Base-by-base conservation (phyloP, 2,797 vertebrate species). In the Huso huso region DNA sequence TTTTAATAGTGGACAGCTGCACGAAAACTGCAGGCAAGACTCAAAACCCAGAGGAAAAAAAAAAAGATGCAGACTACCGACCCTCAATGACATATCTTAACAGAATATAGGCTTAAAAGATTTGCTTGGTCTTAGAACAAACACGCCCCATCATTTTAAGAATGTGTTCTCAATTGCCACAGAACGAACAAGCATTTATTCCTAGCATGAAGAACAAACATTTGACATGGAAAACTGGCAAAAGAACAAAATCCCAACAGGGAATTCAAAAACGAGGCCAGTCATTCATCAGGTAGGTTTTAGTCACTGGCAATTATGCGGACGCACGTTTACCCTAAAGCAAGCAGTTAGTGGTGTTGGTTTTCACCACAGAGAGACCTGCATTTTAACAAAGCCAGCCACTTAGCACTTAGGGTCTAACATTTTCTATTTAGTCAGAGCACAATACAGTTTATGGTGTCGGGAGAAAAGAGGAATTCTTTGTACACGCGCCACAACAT, bases 241-340 rank as follows among this genome's bases (percentile, higher is more conserved):
- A 10, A 48, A 64, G 60, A 52, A 37, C 48, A 51, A 53, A 55
- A 66, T 59, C 61, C 64, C 65, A 71, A 52, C 12, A 51, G 37
- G 70, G 72, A 71, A 69, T 68, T 68, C 65, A 68, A 75, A 81
- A 70, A 72, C 77, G 53, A 79, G 76, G 71, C 72, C 74, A 70
- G 71, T 73, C 72, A 81, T 84, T 84, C 80, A 84, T 81, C 72
- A 83, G 82, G 49, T 23, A 67, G 37, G 57, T 13, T 13, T 8
- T 10, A 15, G 61, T 81, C 77, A 78, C 64, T 69, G 65, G 78
- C 83, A 76, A 83, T 89, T 87, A 87, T 88, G 83, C 83, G 68
- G 71, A 77, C 72, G 73, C 85, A 85, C 70, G 78, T 65, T 75
- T 73, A 62, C 71, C 75, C 73, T 69, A 68, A 67, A 51, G 70